Base-by-base conservation (phyloP, 1,140 invertebrate species). In the Pachypsylla venusta region DNA sequence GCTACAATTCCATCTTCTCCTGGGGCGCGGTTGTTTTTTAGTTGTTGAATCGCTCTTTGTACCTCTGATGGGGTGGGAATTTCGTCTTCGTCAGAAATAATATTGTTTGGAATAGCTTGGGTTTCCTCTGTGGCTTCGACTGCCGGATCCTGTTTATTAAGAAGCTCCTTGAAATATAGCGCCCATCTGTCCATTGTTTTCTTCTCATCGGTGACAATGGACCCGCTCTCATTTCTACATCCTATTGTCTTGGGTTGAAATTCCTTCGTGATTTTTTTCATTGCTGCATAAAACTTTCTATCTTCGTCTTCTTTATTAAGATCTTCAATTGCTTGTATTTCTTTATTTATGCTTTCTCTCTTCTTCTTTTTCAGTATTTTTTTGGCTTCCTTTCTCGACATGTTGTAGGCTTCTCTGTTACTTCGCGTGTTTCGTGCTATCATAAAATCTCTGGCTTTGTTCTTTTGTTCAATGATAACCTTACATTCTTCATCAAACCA, bases 1-100 rank as follows among this genome's bases (percentile, higher is more conserved):
- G 30, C 28, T 24, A 19, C 14, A 56, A 56, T 59, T 25, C 14
- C 57, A 59, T 53, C 42, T 28, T 42, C 57, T n/a, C 57, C 57
- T 5, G 25, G 40, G n/a, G 25, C 42, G 24, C 54, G 35, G 12
- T 22, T 16, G 54, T 53, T 59, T 28, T 59, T 53, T 30, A 59
- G 24, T 25, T 19, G 26, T 26, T 59, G 27, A 20, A 53, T 20
- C 25, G 27, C 25, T 48, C 40, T 25, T 28, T 42, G 5, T 22
- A 54, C 40, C 42, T 59, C 57, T 48, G 48, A 24, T 24, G 53
- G 25, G 19, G 20, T 48, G 25, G 39, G 57, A 24, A 54, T 20
- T 24, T 54, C n/a, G n/a, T n/a, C n/a, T n/a, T n/a, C n/a, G n/a
- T n/a, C n/a, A n/a, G n/a, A n/a, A n/a, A n/a, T n/a, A n/a, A n/a